Conservation (phyloP, 2,888 invertebrate species). For the Rosalia funebris region DNA sequence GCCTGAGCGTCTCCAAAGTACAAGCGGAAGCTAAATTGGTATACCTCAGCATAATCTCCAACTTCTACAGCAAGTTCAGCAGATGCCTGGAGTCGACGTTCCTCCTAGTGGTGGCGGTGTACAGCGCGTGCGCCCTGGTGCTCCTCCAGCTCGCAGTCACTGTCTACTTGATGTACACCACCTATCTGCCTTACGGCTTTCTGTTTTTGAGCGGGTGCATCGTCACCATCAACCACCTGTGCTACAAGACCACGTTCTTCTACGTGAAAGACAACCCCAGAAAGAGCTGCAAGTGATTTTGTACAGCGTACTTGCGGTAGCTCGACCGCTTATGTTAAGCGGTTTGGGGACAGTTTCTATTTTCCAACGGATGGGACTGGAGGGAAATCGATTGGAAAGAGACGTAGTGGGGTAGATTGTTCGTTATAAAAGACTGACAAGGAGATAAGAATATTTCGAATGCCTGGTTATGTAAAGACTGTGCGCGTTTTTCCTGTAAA, state of each 20-base stretch:
- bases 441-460: too few relatives aligned
- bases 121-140: constrained; percentile 45
- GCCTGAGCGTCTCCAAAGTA: constrained; percentile 8
- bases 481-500: too few relatives aligned
- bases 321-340: constrained; percentile 17
- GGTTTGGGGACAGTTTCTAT: background rate
- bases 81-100: constrained; percentile 38
- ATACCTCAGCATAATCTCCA: constrained; percentile 17
- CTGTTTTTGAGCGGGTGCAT: constrained; percentile 50
- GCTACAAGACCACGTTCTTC: constrained; percentile 35
- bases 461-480: too few relatives aligned
- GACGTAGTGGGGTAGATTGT: too few relatives aligned
- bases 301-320: background rate
- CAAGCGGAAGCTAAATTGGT: constrained; percentile 2
- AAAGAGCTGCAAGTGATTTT: background rate
- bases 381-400: too few relatives aligned
- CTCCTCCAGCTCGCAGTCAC: constrained; percentile 48
- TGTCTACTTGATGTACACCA: constrained; percentile 47
- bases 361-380: too few relatives aligned
- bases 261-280: background rate
- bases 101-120: constrained; percentile 46
- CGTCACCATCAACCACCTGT: constrained; percentile 42
- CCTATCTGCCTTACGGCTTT: constrained; percentile 50
- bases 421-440: too few relatives aligned
- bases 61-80: constrained; percentile 32